Conservation (phyloP, 1,140 invertebrate species). For the Bombus confusus region DNA sequence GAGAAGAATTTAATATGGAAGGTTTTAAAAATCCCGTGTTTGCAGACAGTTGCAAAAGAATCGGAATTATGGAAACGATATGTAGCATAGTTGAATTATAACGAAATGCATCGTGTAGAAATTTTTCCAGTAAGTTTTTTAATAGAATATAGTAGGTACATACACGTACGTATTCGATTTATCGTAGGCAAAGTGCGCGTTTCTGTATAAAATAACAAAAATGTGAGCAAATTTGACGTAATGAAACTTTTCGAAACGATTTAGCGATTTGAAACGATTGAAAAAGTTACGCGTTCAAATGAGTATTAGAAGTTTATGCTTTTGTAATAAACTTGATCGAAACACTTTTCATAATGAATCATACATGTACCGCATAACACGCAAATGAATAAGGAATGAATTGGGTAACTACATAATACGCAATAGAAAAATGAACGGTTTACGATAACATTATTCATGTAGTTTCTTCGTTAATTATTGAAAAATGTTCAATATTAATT, state of each 20-base stretch:
- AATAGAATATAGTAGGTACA: too few relatives aligned
- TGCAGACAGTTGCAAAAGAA: neutral
- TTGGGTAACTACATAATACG: neutral
- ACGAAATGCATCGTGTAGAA: too few relatives aligned
- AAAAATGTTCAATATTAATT: neutral
- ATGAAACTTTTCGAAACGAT: neutral
- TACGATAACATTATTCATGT: neutral
- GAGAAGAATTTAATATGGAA: neutral
- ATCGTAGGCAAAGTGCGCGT: neutral
- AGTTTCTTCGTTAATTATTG: neutral
- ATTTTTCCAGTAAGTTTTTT: too few relatives aligned
- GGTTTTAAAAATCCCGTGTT: neutral
- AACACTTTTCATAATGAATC: neutral
- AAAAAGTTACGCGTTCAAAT: neutral
- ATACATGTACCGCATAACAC: neutral
- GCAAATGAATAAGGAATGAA: slow-evolving; percentile 10
- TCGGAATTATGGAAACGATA: neutral
- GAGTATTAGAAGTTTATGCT: neutral
- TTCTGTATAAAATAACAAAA: neutral
- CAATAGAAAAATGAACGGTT: neutral
- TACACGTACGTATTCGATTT: neutral
- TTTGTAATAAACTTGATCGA: neutral
- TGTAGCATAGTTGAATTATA: too few relatives aligned
- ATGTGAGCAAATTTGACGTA: neutral
- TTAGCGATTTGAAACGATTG: neutral